Evolutionary conservation across 1,140 invertebrate species (phyloP), one percentile per base, ranked within the genome.

Genomic region (Euwallacea similis): DNA sequence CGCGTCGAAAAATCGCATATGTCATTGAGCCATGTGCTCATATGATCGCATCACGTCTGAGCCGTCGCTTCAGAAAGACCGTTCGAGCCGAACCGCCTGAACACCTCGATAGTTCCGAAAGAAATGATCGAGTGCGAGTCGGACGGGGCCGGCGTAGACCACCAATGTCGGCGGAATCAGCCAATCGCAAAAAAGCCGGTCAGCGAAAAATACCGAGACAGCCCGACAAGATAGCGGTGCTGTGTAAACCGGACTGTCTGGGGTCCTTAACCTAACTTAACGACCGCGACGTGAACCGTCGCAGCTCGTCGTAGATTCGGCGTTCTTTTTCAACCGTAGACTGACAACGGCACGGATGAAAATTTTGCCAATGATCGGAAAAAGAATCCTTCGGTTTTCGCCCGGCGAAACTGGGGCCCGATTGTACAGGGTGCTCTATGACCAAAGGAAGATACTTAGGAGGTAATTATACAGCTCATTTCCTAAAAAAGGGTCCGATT

Each of bases 221-320:
- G 61, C 43, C 72, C 67, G 69, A 72, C 41, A 33, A 13, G 54
- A 10, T 46, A 60, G 11, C 65, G 68, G 66, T 73, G 54, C 67
- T 66, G 78, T 77, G 78, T 78, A 74, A 78, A 76, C 69, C 72
- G 75, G 73, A 50, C 73, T 75, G 79, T 81, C 79, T 81, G 79
- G 67, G 79, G 79, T 81, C 79, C 79, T 81, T 81, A 80, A 81
- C 79, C 79, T 77, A 79, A 79, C 78, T 76, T 78, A 80, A 80
- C 77, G 75, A 76, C 78, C 75, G 74, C 75, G 78, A 80, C 78
- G 69, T 73, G 74, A 75, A 69, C 76, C 65, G 73, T 21, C 73
- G 69, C 44, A 58, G 10, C 65, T 53, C 65, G 65, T 42, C 65
- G 42, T 21, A 8, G 54, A 42, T 69, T 61, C 47, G 64, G 65